Evolutionary conservation across 2,113 vertebrate genomes (phyloP).

Genomic region (mouse (Mus musculus)): GRCm39 chr13:93871001-93871500

Average conservation of each 20-base stretch:
- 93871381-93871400: neutral
- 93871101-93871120: neutral
- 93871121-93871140: neutral
- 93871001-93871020: neutral
- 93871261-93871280: neutral
- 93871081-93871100: neutral
- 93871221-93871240: conserved; percentile 33
- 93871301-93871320: neutral
- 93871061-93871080: neutral
- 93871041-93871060: neutral
- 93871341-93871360: neutral
- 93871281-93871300: neutral
- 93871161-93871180: neutral
- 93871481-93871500: neutral
- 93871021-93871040: neutral
- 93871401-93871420: neutral
- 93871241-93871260: neutral
- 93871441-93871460: neutral
- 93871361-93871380: neutral
- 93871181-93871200: neutral
- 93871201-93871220: neutral
- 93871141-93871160: neutral
- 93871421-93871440: neutral
- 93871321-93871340: conserved; percentile 4
- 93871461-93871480: neutral